These are phyloP conservation scores for Neodon shergylaensis DNA, from an alignment of 2,113 vertebrate genomes.

Conservation along the genomic window DNA sequence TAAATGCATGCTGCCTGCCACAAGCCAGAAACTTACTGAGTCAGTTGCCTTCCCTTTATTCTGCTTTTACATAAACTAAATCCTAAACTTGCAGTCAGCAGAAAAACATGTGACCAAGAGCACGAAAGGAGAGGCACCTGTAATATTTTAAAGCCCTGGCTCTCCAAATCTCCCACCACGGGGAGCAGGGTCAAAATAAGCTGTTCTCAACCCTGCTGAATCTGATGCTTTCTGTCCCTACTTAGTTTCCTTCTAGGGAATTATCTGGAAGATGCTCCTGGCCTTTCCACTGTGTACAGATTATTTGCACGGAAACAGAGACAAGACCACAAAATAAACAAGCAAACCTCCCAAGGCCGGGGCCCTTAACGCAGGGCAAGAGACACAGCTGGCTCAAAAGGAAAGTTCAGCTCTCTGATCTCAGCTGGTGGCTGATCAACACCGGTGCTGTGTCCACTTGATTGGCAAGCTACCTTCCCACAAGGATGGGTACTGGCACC, in stretches of 20 bases:
- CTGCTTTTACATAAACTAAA: background rate
- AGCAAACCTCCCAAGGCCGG: background rate
- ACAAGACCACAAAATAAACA: background rate
- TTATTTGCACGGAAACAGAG: constrained; percentile 15
- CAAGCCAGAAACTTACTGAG: background rate
- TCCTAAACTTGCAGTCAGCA: background rate
- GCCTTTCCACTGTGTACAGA: constrained; percentile 15
- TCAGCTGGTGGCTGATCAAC: background rate
- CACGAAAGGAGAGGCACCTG: background rate
- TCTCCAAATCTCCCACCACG: background rate
- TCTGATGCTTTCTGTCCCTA: background rate
- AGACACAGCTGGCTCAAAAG: background rate
- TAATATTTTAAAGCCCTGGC: background rate
- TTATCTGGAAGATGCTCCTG: background rate
- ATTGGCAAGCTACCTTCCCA: background rate
- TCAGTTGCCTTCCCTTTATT: background rate
- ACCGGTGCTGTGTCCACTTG: background rate
- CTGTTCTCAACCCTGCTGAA: background rate
- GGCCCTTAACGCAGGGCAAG: background rate
- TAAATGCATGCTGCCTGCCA: background rate
- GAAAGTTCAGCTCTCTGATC: background rate
- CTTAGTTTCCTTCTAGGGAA: constrained; percentile 28
- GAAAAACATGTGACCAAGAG: background rate
- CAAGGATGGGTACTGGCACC: background rate
- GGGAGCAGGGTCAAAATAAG: background rate